Base-by-base conservation (phyloP, 2,113 vertebrate species). In the Anser cygnoides region DNA sequence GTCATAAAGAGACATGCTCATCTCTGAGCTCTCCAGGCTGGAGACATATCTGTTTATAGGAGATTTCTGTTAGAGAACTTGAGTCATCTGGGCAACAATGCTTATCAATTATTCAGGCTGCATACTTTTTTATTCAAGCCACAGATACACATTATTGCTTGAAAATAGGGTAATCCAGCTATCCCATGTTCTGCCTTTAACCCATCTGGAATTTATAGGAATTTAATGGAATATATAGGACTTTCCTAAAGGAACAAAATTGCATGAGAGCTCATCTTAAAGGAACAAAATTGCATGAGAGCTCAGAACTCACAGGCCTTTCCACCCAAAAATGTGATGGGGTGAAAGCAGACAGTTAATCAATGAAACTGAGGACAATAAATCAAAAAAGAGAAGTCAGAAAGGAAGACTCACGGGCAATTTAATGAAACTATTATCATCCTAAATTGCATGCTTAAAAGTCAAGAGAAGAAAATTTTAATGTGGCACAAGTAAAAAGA, bases 391-490 rank as follows among this genome's bases (percentile, higher is more conserved):
- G 39, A 49, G 29, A 63, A 79, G 20, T 3, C 19, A 92, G 46
- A 92, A 89, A 77, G 50, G 39, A 96, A 92, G 46, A 67, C 15
- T 58, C 46, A 62, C 21, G 7, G 43, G 49, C 13, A 62, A 76
- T 82, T 41, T 37, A 37, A 84, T 72, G 17, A 86, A 96, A 95
- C 89, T 71, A 82, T 50, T 89, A 55, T 63, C 79, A 28, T 46
- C 33, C 22, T 93, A 97, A 84, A 63, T 61, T 68, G 39, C 13
- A 82, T 28, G 22, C 79, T 41, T 68, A 33, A 54, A 76, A 57
- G 71, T 78, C 86, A 76, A 46, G 91, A 88, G 37, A 92, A 89
- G 33, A 82, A 93, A 93, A 77, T 55, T 13, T 59, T 39, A 77
- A 74, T 1, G 5, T 79, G 41, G 66, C 67, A 80, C 33, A 67